Conservation (phyloP, 92 coral and sea anemone species). For the Porites divaricata region DNA sequence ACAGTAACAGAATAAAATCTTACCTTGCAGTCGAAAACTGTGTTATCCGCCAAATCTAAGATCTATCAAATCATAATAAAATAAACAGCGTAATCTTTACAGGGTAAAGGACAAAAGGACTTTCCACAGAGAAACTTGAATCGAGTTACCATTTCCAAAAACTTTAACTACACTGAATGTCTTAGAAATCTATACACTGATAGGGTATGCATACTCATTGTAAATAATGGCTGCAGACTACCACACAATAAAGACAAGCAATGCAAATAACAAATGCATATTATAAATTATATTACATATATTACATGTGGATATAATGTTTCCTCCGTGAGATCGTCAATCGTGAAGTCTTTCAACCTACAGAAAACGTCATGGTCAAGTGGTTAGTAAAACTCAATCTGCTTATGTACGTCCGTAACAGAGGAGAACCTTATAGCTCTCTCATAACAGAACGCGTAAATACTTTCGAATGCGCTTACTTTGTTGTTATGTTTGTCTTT, state of each 20-base stretch:
- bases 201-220: too few relatives aligned
- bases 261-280: not conserved
- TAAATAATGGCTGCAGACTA: not conserved
- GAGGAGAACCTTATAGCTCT: not conserved
- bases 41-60: conserved; percentile 87
- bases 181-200: too few relatives aligned
- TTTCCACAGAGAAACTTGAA: not conserved
- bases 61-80: conserved; percentile 55
- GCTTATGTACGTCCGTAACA: not conserved
- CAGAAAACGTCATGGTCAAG: not conserved
- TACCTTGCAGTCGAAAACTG: conserved; percentile 93
- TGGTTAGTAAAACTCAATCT: not conserved
- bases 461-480: conserved; percentile 42
- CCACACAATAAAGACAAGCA: not conserved
- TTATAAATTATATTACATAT: too few relatives aligned
- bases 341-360: conserved; percentile 77
- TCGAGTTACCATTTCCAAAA: not conserved
- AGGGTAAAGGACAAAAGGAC: not conserved
- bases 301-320: conserved; percentile 86
- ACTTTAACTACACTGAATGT: not conserved
- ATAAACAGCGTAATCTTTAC: not conserved
- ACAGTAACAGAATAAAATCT: not conserved
- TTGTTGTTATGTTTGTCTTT: conserved; percentile 69
- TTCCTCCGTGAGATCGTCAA: conserved; percentile 69
- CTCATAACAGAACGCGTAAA: not conserved